Percentiles rank a stretch among this genome's conserved stretches.
These are phyloP conservation scores for Danio albolineatus DNA, from an alignment of 2,797 vertebrate species.

Conservation along the genomic window DNA sequence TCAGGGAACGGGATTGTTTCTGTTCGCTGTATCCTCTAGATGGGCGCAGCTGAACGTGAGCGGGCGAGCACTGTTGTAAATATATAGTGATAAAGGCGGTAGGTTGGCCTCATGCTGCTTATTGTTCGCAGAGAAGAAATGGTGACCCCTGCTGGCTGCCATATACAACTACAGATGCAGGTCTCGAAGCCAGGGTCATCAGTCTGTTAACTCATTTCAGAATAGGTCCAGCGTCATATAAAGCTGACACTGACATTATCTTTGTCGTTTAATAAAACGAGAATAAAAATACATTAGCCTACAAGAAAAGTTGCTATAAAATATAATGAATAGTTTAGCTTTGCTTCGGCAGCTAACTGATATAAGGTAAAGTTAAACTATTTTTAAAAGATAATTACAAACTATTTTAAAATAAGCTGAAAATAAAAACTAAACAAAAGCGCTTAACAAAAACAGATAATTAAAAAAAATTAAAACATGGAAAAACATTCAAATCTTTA, in stretches of 20 bases:
- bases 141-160: conserved; percentile 50
- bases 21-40: conserved; percentile 43
- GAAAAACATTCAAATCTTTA: too few species aligned
- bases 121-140: conserved; percentile 26
- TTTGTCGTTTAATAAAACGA: not conserved
- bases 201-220: not conserved
- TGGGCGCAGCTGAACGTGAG: conserved; percentile 61
- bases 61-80: conserved; percentile 48
- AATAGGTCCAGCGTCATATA: not conserved
- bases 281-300: conserved; percentile 9
- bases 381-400: not conserved
- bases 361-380: not conserved
- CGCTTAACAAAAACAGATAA: too few species aligned
- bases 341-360: not conserved
- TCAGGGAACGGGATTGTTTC: conserved; percentile 6
- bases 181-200: too few species aligned
- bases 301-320: too few species aligned
- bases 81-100: conserved; percentile 55
- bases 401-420: not conserved
- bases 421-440: not conserved
- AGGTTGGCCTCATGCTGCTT: conserved; percentile 37
- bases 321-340: not conserved
- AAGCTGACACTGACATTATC: not conserved
- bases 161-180: conserved; percentile 18
- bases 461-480: too few species aligned